Base-by-base conservation (phyloP, 2,888 invertebrate species). In the Arctia plantaginis region DNA sequence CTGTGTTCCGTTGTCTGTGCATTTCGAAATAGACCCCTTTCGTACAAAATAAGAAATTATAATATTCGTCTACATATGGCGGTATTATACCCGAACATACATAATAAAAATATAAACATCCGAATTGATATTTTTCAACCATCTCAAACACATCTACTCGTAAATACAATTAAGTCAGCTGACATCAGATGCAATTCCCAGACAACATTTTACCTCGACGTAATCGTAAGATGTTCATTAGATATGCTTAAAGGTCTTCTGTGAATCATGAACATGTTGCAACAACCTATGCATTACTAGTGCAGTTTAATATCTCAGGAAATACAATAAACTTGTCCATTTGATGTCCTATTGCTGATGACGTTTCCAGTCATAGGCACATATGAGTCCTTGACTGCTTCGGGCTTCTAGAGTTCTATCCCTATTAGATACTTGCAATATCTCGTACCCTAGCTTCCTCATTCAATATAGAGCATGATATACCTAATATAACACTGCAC, bases 111-210 rank as follows among this genome's bases (percentile, higher is more conserved):
- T n/a, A n/a, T n/a, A n/a, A n/a, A n/a, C n/a, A n/a, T n/a, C n/a
- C n/a, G n/a, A n/a, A n/a, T n/a, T n/a, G n/a, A n/a, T n/a, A n/a
- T n/a, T n/a, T n/a, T n/a, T n/a, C n/a, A n/a, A n/a, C n/a, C n/a
- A n/a, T n/a, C n/a, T n/a, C 27, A 59, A n/a, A 35, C 13, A n/a
- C 10, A 66, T 27, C 8, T 10, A 27, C 15, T 66, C 33, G 0
- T 41, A 33, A n/a, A 71, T 64, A 39, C 27, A n/a, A 70, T 65
- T 23, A 30, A 23, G 33, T 47, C 71, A n/a, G 47, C n/a, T 71
- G 64, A 64, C 30, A 44, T 71, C 71, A 65, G 44, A 0, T 10
- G 71, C 64, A 33, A 62, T 7, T 71, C 35, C 71, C 64, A 47
- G 27, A 13, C 18, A 64, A 62, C 41, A 62, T 23, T 30, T 69